Percentiles rank a stretch among this genome's conserved stretches.
phyloP scores from a whole-genome alignment of 1,140 invertebrate genomes.

The Drosophila paulistorum region DNA sequence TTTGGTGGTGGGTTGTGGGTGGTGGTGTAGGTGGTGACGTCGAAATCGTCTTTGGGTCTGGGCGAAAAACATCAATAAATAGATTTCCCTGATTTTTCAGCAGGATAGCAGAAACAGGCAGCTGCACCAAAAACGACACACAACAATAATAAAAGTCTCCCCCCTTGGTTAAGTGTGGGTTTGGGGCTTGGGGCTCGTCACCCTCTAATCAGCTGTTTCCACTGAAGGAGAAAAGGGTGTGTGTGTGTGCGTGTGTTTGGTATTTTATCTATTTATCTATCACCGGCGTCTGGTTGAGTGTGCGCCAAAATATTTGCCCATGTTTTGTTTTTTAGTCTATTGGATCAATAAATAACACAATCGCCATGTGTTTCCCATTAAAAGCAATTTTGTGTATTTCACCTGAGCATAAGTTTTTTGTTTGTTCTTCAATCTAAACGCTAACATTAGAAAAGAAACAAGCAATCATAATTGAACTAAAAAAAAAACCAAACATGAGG shows the following conservation, averaged over 20 bases:
- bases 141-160: neutral
- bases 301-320: conserved; percentile 2
- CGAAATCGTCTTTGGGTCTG: conserved; percentile 21
- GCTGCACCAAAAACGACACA: conserved; percentile 2
- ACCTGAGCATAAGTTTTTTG: conserved; percentile 5
- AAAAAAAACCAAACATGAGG: neutral
- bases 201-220: conserved; percentile 38
- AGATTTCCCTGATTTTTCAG: conserved; percentile 83
- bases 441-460: too few relatives aligned
- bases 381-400: conserved; percentile 8
- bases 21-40: conserved; percentile 10
- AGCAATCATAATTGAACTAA: neutral
- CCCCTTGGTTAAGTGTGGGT: neutral
- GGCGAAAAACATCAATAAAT: conserved; percentile 82
- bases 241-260: neutral
- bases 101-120: conserved; percentile 71
- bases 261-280: conserved; percentile 6
- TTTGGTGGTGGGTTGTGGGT: too few relatives aligned
- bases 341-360: conserved; percentile 13
- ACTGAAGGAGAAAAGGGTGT: neutral
- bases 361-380: conserved; percentile 11
- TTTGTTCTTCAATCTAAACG: neutral
- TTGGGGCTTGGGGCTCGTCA: conserved; percentile 3
- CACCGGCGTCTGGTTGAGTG: conserved; percentile 1
- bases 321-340: neutral